Percentiles rank a stretch among this genome's conserved stretches.
Conservation (phyloP, 2,888 invertebrate species). For the Sericinus montela region DNA sequence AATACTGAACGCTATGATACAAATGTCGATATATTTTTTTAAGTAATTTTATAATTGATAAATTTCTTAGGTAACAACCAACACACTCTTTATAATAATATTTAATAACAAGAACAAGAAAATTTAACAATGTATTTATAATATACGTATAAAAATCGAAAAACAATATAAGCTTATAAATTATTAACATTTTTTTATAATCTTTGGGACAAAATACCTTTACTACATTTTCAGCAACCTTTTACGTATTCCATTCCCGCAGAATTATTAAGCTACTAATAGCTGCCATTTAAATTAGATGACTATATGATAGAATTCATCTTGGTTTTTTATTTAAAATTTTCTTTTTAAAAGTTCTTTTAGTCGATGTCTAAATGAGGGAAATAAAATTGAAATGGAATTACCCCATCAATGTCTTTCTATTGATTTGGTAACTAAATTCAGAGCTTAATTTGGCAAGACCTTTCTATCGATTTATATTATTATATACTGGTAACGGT, state of each 20-base stretch:
- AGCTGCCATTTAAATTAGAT: constrained; percentile 17
- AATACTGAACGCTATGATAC: constrained; percentile 59
- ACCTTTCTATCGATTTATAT: not conserved
- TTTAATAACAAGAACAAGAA: constrained; percentile 73
- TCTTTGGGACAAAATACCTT: not conserved
- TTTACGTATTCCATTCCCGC: constrained; percentile 17
- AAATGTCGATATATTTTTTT: constrained; percentile 40
- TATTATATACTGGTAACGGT: constrained; percentile 3
- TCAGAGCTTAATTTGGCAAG: constrained; percentile 9
- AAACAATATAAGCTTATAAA: constrained; percentile 52
- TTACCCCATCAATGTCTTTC: constrained; percentile 14
- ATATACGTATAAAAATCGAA: constrained; percentile 46
- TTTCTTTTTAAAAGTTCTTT: not conserved
- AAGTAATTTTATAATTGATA: constrained; percentile 44
- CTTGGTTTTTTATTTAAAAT: too few relatives aligned
- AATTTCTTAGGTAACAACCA: constrained; percentile 77
- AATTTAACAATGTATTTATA: constrained; percentile 65
- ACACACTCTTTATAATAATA: constrained; percentile 71
- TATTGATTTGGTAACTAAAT: constrained; percentile 1
- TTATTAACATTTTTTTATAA: constrained; percentile 23
- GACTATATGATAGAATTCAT: not conserved
- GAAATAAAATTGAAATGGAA: constrained; percentile 12
- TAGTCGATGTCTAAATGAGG: not conserved
- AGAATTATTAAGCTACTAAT: not conserved
- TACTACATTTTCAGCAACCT: not conserved